Evolutionary conservation across 2,797 vertebrate species (phyloP).

Genomic region (Anas acuta): DNA sequence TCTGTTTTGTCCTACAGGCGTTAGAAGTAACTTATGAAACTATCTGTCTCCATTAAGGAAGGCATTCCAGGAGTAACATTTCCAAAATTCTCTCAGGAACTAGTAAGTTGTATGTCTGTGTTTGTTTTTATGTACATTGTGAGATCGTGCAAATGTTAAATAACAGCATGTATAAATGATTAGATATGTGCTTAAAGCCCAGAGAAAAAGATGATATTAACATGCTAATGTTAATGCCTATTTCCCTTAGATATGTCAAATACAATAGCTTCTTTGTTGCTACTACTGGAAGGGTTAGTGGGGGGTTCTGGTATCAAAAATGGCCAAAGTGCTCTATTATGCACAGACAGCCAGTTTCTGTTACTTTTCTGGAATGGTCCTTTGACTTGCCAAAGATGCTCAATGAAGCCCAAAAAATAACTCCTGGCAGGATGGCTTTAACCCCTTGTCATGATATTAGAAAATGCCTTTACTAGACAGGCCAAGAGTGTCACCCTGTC

Average conservation of each 20-base stretch:
- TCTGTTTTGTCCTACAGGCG: background rate
- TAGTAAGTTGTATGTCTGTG: background rate
- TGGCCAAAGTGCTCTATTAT: fast-evolving
- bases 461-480: background rate
- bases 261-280: background rate
- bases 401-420: background rate
- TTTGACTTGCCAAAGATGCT: background rate
- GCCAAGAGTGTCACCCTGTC: background rate
- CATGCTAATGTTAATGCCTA: background rate
- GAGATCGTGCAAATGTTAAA: background rate
- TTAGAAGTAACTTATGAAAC: background rate
- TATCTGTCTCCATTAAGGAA: background rate
- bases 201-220: background rate
- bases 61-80: background rate
- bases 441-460: background rate
- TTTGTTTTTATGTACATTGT: background rate
- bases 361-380: background rate
- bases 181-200: background rate
- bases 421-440: background rate
- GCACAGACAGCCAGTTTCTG: background rate
- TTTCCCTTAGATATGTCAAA: background rate
- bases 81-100: background rate
- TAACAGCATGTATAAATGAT: background rate
- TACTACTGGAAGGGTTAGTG: background rate
- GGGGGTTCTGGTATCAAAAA: background rate